Percentiles rank a stretch among this genome's conserved stretches.
Conservation (phyloP, 2,888 invertebrate genomes). For the Dolichomitus sp. region DNA sequence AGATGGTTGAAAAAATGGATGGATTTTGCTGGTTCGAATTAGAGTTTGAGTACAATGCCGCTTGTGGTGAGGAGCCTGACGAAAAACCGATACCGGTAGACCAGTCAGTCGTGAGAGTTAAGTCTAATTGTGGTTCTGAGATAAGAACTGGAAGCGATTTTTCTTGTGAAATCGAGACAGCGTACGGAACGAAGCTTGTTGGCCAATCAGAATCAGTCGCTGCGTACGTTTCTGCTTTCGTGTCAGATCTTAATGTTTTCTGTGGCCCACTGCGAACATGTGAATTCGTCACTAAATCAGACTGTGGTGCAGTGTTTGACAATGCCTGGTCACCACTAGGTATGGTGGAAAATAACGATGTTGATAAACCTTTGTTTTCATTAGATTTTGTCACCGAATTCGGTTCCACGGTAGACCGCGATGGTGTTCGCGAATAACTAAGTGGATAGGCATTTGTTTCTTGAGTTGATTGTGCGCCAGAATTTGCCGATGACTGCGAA, state of each 20-base stretch:
- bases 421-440: neutral
- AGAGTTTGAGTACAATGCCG: neutral
- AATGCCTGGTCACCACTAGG: too few species aligned
- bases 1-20: neutral
- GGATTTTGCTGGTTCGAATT: neutral
- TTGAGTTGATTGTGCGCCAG: neutral
- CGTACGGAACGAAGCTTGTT: neutral
- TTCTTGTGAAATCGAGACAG: neutral
- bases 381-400: neutral
- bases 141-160: neutral
- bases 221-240: neutral
- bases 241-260: neutral
- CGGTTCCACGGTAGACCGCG: neutral
- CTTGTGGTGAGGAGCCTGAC: neutral
- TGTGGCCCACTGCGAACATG: too few species aligned
- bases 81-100: neutral
- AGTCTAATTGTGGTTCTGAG: neutral
- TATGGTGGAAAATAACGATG: neutral
- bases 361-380: neutral
- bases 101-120: neutral
- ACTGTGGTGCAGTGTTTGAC: too few species aligned
- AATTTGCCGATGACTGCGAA: neutral
- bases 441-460: neutral
- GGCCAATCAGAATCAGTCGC: neutral
- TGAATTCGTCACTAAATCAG: too few species aligned